Percentiles rank a stretch among this genome's conserved stretches.
Evolutionary conservation across 53 echinoderm and acorn worm genomes (phyloP).

Genomic region (Echinarachnius parma): DNA sequence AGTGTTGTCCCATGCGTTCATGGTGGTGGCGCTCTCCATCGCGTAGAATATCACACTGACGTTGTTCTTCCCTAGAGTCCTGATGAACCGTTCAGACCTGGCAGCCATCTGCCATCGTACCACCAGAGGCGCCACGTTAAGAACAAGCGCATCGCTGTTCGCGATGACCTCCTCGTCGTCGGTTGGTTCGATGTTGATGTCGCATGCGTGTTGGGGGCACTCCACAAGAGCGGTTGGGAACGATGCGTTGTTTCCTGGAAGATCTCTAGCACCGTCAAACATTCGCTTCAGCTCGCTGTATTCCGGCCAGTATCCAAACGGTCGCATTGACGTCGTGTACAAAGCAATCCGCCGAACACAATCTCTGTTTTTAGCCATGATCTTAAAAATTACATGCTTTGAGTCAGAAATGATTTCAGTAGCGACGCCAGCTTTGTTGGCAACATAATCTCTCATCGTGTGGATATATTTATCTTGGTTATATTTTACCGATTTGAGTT

Average conservation of each 20-base stretch:
- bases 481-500: too few species aligned
- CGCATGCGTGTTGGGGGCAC: slow-evolving; percentile 60
- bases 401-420: too few species aligned
- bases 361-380: too few species aligned
- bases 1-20: slow-evolving; percentile 66
- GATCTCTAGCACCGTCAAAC: slow-evolving; percentile 30
- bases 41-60: slow-evolving; percentile 63
- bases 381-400: too few species aligned
- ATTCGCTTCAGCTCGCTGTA: slow-evolving; percentile 44
- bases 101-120: slow-evolving; percentile 32
- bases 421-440: too few species aligned
- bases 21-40: slow-evolving; percentile 75
- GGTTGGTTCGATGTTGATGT: slow-evolving; percentile 54
- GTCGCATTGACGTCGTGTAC: slow-evolving; percentile 33
- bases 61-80: slow-evolving; percentile 31
- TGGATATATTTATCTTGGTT: too few species aligned
- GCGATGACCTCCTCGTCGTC: slow-evolving; percentile 47
- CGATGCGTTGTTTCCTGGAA: slow-evolving; percentile 12
- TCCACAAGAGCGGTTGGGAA: slow-evolving; percentile 40
- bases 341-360: slow-evolving; percentile 47
- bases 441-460: too few species aligned
- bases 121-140: slow-evolving; percentile 68
- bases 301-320: slow-evolving; percentile 73
- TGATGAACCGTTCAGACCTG: slow-evolving; percentile 28
- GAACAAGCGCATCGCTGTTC: slow-evolving; percentile 56